A percentile compares a stretch with the other conserved stretches of the same genome.
Conservation (phyloP, 2,113 vertebrate species). For the Psophia crepitans region DNA sequence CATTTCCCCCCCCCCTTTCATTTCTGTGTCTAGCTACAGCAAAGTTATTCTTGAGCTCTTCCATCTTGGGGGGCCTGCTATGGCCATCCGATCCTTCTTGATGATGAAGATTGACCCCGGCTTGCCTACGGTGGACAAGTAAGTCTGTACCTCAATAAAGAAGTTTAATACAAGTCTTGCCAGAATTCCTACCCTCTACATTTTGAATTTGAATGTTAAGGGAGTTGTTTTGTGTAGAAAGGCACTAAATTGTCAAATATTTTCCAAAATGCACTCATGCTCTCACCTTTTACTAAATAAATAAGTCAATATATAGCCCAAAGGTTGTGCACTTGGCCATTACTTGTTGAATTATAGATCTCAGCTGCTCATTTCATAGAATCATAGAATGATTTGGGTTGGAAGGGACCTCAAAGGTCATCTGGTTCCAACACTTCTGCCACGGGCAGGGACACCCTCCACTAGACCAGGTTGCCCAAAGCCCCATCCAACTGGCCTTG, state of each 20-base stretch:
- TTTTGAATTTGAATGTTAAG: background rate
- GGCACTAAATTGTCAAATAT: background rate
- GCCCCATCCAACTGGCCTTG: no score
- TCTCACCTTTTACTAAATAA: background rate
- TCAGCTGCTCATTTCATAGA: background rate
- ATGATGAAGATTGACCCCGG: background rate
- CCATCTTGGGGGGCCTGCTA: background rate
- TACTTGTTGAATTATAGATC: background rate
- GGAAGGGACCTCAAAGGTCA: no score
- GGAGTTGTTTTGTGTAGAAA: background rate
- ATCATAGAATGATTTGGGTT: no score
- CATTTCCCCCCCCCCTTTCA: no score
- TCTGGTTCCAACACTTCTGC: no score
- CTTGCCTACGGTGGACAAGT: background rate
- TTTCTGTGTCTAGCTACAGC: background rate
- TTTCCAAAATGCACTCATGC: background rate
- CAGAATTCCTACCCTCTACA: background rate
- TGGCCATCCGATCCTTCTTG: background rate
- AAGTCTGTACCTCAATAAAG: background rate
- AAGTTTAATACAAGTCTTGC: background rate
- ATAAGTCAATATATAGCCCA: background rate
- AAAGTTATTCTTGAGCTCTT: background rate
- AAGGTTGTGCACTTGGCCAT: background rate
- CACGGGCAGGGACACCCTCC: no score
- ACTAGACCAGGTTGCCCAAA: no score